Conservation (phyloP, 2,113 vertebrate species). For the Pangasianodon hypophthalmus region DNA sequence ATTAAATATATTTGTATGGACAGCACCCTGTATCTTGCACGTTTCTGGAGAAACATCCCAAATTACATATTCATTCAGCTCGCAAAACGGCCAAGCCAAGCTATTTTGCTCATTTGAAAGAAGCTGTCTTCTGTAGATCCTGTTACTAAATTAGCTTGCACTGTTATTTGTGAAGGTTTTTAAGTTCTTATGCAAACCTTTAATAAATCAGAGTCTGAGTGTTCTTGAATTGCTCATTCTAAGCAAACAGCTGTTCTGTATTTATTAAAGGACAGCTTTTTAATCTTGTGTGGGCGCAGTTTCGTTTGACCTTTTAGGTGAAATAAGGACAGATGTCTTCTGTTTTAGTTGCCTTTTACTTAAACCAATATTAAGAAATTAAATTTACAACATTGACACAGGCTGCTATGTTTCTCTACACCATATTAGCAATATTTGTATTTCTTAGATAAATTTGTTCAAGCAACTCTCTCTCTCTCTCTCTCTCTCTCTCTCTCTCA, state of each 20-base stretch:
- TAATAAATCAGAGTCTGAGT: neutral
- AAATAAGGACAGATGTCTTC: neutral
- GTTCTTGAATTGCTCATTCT: neutral
- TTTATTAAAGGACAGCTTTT: conserved; percentile 1
- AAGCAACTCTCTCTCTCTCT: neutral
- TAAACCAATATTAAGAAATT: neutral
- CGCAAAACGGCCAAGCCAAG: neutral
- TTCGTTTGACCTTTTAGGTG: neutral
- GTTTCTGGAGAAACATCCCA: neutral
- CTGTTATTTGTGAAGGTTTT: neutral
- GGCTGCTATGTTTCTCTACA: too few species aligned
- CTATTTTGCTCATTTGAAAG: neutral
- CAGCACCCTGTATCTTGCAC: neutral
- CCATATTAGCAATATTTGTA: neutral
- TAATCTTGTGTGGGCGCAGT: neutral
- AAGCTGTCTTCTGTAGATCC: neutral
- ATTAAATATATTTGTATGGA: neutral
- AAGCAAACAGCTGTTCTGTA: neutral
- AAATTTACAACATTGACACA: neutral
- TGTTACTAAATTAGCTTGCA: neutral
- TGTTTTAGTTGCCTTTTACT: neutral
- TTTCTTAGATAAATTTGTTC: neutral
- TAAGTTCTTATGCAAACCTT: neutral
- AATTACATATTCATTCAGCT: neutral
- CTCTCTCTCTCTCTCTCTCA: neutral